Percentiles rank a stretch among this genome's conserved stretches.
phyloP scores from a whole-genome alignment of 2,888 invertebrate genomes.

The Ashinkailepas kermadecensis region DNA sequence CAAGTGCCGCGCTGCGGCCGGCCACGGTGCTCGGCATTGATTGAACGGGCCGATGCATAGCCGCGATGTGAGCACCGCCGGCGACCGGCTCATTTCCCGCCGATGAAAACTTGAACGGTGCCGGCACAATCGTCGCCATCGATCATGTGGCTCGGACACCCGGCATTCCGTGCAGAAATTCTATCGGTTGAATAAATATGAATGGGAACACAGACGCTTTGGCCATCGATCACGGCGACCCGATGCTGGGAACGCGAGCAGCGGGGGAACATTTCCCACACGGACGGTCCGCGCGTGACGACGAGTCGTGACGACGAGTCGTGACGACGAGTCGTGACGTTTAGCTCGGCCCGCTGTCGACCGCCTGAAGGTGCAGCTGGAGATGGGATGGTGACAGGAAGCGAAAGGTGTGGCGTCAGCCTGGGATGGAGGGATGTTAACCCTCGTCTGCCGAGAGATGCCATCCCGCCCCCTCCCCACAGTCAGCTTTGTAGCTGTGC shows the following conservation, averaged over 20 bases:
- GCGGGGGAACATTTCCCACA: not conserved
- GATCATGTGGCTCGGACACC: not conserved
- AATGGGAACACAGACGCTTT: not conserved
- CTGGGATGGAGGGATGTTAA: too few species aligned
- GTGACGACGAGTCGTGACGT: not conserved
- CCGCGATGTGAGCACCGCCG: not conserved
- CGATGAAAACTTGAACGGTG: not conserved
- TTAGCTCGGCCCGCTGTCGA: not conserved
- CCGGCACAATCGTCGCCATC: not conserved
- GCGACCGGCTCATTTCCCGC: not conserved
- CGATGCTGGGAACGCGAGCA: not conserved
- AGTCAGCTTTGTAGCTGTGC: too few species aligned
- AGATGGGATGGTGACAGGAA: too few species aligned
- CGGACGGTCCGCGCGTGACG: too few species aligned
- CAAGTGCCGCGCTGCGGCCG: not conserved
- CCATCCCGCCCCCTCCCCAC: too few species aligned
- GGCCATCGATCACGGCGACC: not conserved
- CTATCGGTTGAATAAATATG: not conserved
- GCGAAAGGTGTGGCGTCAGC: too few species aligned
- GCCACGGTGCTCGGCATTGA: not conserved
- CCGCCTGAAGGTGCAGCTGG: not conserved
- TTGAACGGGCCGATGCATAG: not conserved
- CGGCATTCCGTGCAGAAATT: conserved; percentile 1
- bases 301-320: not conserved
- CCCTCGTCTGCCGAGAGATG: too few species aligned